Base-by-base conservation (phyloP, 2,113 vertebrate species). In the Lucifuga dentata region DNA sequence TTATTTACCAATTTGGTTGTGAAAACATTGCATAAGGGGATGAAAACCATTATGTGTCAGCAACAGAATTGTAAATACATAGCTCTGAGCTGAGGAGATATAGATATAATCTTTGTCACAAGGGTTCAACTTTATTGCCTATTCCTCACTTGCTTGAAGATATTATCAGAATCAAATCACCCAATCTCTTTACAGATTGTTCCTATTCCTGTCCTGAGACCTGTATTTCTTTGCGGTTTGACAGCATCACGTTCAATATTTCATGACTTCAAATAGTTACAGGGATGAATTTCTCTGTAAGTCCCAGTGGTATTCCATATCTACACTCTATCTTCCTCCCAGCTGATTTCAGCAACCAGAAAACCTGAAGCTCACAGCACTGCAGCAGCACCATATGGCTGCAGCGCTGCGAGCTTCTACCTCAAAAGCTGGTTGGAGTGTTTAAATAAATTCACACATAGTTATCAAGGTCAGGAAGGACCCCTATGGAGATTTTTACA, bases 221-320 rank as follows among this genome's bases (percentile, higher is more conserved):
- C 35, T 56, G 61, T 63, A 53, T 63, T 84, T 80, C 63, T 82
- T 78, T 70, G 45, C 64, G 16, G 36, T 74, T 70, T 68, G 79
- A 87, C 81, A 78, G 46, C 12, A 84, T 87, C 79, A 2, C 43
- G 57, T 59, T 82, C 68, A 84, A 84, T 83, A 86, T 84, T 86
- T 84, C 48, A 86, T 78, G 67, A 41, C 67, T 52, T 73, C 68
- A 66, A 71, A 63, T 39, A 40, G 49, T 75, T 53, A 65, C 38
- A 44, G 56, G 68, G 69, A 80, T 73, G 29, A 21, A 72, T 79
- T 56, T 78, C 56, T 36, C 19, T 52, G 29, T 1, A 7, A 41
- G 53, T 83, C 60, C 48, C 72, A 26, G 5, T 9, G 57, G 73
- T 68, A 36, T 55, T 35, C 32, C 40, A 43, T 61, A 68, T 78